Evolutionary conservation across 2,113 vertebrate genomes (phyloP), one percentile per base, ranked within the genome.

Genomic region (Pungitius pungitius): DNA sequence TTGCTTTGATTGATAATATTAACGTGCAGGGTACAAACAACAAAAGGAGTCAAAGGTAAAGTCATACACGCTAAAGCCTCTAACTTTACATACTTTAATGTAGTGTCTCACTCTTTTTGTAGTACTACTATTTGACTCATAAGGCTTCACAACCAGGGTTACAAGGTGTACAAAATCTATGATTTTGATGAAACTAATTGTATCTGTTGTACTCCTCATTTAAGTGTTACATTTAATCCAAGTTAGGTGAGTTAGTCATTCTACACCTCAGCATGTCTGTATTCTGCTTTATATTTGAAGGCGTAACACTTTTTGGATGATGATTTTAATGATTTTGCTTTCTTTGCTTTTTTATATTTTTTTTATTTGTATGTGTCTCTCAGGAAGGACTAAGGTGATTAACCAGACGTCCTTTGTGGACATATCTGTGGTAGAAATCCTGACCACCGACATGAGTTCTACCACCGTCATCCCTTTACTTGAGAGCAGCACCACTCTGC

Each of bases 401-500:
- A 93, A 88, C 77, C 89, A 92, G 63, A 90, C 83, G 2, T 88
- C 88, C 33, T 88, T 90, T 83, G 81, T 94, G 55, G 92, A 92
- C 77, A 58, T 94, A 61, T 81, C 80, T 42, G 40, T 94, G 58
- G 10, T 77, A 20, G 77, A 66, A 75, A 52, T 69, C 22, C 78
- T 69, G n/a, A 85, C 85, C n/a, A 59, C 57, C 17, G 45, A 60
- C 65, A 39, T 35, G 42, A 69, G 61, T 24, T 62, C 77, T 40
- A 49, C 70, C 20, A 71, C 84, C 37, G 58, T 69, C 47, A 47
- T 77, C 22, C 70, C 90, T 67, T 74, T 86, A 45, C 47, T 85
- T 51, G 85, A 84, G 24, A 80, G 49, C 42, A 88, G 60, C 52
- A 55, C 65, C 37, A 77, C 74, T n/a, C 60, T 61, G 8, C 57